Evolutionary conservation across 1,140 invertebrate species (phyloP).

Genomic region (Heliconius eleuchia): DNA sequence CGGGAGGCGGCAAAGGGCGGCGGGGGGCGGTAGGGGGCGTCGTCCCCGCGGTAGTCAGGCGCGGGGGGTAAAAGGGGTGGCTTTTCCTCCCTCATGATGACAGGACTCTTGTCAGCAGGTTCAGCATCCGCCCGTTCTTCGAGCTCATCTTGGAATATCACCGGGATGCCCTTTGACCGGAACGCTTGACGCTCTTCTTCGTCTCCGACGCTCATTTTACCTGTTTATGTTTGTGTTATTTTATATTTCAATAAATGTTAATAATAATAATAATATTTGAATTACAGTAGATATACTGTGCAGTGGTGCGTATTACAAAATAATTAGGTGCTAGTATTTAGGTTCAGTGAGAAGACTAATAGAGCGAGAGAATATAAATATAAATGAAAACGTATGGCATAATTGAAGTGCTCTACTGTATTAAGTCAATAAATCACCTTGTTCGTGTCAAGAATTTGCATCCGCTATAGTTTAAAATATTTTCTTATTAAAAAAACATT

Average conservation of each 20-base stretch:
- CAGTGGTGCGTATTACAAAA: slow-evolving; percentile 17
- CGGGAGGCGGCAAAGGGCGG: slow-evolving; percentile 89
- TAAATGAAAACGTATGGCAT: neutral
- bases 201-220: slow-evolving; percentile 83
- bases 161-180: slow-evolving; percentile 94
- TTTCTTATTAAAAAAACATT: slow-evolving; percentile 31
- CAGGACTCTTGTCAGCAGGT: slow-evolving; percentile 92
- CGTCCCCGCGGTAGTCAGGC: slow-evolving; percentile 80
- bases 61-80: slow-evolving; percentile 89
- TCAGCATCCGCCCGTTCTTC: slow-evolving; percentile 91
- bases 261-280: neutral
- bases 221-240: slow-evolving; percentile 39
- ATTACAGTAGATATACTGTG: neutral
- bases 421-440: slow-evolving; percentile 53
- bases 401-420: slow-evolving; percentile 33
- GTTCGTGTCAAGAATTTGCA: slow-evolving; percentile 61
- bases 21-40: slow-evolving; percentile 88
- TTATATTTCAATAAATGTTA: neutral
- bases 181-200: slow-evolving; percentile 91
- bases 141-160: slow-evolving; percentile 96
- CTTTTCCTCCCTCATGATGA: slow-evolving; percentile 96
- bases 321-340: slow-evolving; percentile 16
- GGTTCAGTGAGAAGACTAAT: slow-evolving; percentile 13
- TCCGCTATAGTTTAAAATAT: slow-evolving; percentile 60
- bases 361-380: slow-evolving; percentile 18